These are phyloP conservation scores for Watsonalla cultraria DNA, from an alignment of 2,888 invertebrate genomes.

Conservation along the genomic window DNA sequence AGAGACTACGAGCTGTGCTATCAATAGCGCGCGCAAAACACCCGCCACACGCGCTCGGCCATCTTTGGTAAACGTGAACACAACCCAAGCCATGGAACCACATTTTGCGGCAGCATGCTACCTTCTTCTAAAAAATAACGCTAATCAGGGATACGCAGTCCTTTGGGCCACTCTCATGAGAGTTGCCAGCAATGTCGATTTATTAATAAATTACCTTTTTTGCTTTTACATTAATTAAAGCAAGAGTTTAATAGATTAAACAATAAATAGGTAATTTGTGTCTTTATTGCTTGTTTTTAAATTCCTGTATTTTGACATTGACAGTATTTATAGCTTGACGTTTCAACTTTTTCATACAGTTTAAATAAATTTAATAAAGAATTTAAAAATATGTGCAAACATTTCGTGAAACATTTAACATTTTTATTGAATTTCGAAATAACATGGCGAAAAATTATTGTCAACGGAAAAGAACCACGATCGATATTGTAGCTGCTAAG, in stretches of 20 bases:
- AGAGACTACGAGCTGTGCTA: conserved; percentile 60
- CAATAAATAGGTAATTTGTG: no score
- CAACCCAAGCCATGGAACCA: conserved; percentile 60
- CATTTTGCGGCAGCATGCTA: conserved; percentile 57
- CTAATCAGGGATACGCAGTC: not conserved
- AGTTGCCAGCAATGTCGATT: no score
- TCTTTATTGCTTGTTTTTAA: no score
- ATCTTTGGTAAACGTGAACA: conserved; percentile 57
- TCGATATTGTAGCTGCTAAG: not conserved
- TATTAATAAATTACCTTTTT: no score
- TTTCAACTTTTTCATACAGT: not conserved
- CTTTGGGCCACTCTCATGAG: not conserved
- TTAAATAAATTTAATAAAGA: no score
- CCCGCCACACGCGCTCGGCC: conserved; percentile 58
- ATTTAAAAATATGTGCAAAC: no score
- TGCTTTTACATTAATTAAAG: no score
- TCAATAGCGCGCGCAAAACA: conserved; percentile 61
- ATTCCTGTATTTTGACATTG: not conserved
- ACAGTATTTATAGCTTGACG: not conserved
- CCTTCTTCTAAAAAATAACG: conserved; percentile 18
- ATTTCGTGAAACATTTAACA: no score
- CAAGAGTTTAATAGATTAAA: no score
- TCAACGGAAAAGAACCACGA: no score
- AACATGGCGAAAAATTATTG: no score
- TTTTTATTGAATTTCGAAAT: no score